Conservation (phyloP, 2,888 invertebrate genomes). For the Noctua comes region DNA sequence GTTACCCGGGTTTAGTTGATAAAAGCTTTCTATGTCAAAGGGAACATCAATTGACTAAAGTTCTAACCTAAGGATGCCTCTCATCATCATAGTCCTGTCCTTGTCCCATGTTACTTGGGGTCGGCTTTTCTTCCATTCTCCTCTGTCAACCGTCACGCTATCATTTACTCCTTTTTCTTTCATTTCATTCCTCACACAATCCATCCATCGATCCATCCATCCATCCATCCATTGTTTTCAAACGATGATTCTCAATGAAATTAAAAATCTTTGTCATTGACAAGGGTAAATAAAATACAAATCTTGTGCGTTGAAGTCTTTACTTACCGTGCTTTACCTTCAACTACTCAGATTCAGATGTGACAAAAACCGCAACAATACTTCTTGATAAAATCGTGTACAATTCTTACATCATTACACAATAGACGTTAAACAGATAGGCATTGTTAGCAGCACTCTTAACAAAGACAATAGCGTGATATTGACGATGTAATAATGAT, state of each 20-base stretch:
- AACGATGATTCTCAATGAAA: no score
- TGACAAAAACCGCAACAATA: slow-evolving; percentile 63
- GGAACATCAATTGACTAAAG: background rate
- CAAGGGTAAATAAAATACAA: background rate
- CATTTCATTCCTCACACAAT: no score
- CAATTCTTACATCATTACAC: slow-evolving; percentile 58
- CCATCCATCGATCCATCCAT: no score
- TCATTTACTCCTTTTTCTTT: no score
- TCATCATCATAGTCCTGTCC: no score
- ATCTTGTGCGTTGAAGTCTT: slow-evolving; percentile 54
- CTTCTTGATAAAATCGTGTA: slow-evolving; percentile 58
- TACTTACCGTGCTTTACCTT: slow-evolving; percentile 37
- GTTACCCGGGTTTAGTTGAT: background rate
- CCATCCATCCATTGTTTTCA: background rate
- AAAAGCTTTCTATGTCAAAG: background rate
- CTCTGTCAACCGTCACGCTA: no score
- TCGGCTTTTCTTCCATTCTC: no score
- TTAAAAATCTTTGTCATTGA: background rate
- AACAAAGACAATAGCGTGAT: slow-evolving; percentile 58
- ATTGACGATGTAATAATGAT: slow-evolving; percentile 52
- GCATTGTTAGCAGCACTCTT: slow-evolving; percentile 54
- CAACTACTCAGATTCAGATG: slow-evolving; percentile 9
- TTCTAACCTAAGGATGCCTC: background rate
- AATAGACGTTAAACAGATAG: slow-evolving; percentile 56
- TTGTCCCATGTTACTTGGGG: no score